Evolutionary conservation across 1,140 invertebrate species (phyloP).

Genomic region (Drosophila arawakana): DNA sequence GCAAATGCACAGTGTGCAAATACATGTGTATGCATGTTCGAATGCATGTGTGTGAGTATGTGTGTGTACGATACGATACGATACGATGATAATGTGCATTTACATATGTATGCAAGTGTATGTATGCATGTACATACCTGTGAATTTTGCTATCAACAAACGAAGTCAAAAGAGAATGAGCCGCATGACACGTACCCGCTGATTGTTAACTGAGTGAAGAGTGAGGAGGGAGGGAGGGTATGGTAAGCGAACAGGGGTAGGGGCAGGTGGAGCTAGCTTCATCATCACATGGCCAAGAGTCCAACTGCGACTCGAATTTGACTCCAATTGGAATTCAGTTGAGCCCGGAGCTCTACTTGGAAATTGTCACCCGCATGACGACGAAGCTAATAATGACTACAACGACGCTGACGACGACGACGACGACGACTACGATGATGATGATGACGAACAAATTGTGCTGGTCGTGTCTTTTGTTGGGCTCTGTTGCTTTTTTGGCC

Average conservation of each 20-base stretch:
- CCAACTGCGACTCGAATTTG: background rate
- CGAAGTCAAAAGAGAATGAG: slow-evolving; percentile 18
- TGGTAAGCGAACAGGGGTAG: slow-evolving; percentile 9
- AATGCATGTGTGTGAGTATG: slow-evolving; percentile 1
- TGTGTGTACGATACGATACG: slow-evolving; percentile 17
- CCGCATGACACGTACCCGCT: slow-evolving; percentile 61
- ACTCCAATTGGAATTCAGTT: slow-evolving; percentile 17
- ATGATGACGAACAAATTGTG: slow-evolving; percentile 35
- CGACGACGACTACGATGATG: background rate
- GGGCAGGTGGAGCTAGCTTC: background rate
- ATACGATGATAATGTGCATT: background rate
- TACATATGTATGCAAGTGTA: slow-evolving; percentile 9
- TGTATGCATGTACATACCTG: slow-evolving; percentile 10
- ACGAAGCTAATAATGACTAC: background rate
- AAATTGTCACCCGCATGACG: slow-evolving; percentile 69
- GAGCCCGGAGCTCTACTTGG: slow-evolving; percentile 33
- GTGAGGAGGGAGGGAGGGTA: background rate
- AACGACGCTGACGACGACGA: background rate
- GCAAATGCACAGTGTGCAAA: slow-evolving; percentile 33
- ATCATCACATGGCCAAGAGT: slow-evolving; percentile 8
- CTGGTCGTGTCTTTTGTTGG: slow-evolving; percentile 50
- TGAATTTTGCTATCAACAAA: slow-evolving; percentile 8
- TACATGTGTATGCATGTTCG: background rate
- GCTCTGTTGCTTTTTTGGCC: slow-evolving; percentile 9
- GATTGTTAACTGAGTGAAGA: slow-evolving; percentile 38